Evolutionary conservation across 2,113 vertebrate species (phyloP).

Genomic region (Porphyrio hochstetteri): DNA sequence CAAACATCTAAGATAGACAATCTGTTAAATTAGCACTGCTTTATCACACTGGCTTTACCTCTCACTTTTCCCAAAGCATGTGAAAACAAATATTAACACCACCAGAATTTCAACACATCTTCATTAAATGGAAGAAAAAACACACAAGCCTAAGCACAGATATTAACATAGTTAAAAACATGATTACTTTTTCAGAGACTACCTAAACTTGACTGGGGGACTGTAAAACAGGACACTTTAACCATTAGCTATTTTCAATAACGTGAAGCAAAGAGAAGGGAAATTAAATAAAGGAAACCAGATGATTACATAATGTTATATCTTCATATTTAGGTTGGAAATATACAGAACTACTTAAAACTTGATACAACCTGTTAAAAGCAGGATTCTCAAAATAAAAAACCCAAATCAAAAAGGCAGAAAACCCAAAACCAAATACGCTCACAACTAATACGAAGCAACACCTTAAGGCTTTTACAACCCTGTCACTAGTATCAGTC

Average conservation of each 20-base stretch:
- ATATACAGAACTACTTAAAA: background rate
- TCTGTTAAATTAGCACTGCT: background rate
- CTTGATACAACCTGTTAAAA: background rate
- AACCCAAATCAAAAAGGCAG: background rate
- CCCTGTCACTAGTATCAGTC: background rate
- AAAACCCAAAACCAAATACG: background rate
- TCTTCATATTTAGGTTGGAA: background rate
- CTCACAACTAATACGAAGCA: background rate
- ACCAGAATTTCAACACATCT: background rate
- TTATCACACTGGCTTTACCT: background rate
- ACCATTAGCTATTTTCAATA: background rate
- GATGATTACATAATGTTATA: background rate
- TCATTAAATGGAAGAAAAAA: background rate
- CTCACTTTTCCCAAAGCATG: background rate
- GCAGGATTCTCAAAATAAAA: background rate
- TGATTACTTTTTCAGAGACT: background rate
- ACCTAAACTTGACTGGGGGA: background rate
- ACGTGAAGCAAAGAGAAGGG: background rate
- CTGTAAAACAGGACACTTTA: background rate
- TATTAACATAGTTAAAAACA: background rate
- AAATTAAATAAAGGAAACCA: background rate
- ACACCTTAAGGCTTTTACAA: background rate
- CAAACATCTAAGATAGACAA: background rate
- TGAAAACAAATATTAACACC: background rate
- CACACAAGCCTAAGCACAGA: background rate